These are phyloP conservation scores for Listrodromus nycthemerus DNA, from an alignment of 2,888 invertebrate genomes.

Conservation along the genomic window DNA sequence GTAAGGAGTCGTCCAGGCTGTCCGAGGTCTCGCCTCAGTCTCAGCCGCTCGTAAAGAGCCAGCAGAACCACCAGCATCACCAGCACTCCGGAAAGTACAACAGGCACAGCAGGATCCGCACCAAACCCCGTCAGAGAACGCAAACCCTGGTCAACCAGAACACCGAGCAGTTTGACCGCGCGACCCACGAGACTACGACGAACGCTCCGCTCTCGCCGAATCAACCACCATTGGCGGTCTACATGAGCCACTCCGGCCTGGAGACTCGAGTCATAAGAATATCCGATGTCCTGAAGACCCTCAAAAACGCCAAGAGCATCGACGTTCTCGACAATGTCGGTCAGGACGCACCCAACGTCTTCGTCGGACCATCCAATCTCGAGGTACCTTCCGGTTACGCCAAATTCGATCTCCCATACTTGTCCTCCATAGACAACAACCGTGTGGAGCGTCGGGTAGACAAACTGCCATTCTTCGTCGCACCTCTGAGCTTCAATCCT, in stretches of 20 bases:
- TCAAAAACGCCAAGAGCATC: constrained; percentile 90
- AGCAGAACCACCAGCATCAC: constrained; percentile 76
- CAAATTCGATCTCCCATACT: constrained; percentile 93
- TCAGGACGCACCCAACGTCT: constrained; percentile 90
- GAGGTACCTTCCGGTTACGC: constrained; percentile 90
- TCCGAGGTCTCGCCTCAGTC: constrained; percentile 62
- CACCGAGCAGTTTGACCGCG: constrained; percentile 52
- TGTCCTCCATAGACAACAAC: constrained; percentile 90
- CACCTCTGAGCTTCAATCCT: constrained; percentile 93
- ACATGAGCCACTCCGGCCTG: constrained; percentile 86
- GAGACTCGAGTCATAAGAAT: constrained; percentile 86
- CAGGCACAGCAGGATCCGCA: constrained; percentile 67
- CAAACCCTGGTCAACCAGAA: constrained; percentile 62
- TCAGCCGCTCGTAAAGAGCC: constrained; percentile 74
- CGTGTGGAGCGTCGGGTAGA: constrained; percentile 90
- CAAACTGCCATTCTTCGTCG: constrained; percentile 93
- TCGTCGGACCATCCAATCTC: constrained; percentile 92
- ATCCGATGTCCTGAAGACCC: constrained; percentile 89
- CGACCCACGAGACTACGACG: constrained; percentile 57
- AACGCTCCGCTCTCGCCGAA: constrained; percentile 86
- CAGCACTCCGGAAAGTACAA: constrained; percentile 70
- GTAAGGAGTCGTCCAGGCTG: constrained; percentile 55
- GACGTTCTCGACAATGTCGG: constrained; percentile 91
- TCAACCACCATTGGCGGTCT: constrained; percentile 94
- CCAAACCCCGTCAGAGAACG: constrained; percentile 69